Base-by-base conservation (phyloP, 1,140 invertebrate species). In the Neodiprion virginianus region DNA sequence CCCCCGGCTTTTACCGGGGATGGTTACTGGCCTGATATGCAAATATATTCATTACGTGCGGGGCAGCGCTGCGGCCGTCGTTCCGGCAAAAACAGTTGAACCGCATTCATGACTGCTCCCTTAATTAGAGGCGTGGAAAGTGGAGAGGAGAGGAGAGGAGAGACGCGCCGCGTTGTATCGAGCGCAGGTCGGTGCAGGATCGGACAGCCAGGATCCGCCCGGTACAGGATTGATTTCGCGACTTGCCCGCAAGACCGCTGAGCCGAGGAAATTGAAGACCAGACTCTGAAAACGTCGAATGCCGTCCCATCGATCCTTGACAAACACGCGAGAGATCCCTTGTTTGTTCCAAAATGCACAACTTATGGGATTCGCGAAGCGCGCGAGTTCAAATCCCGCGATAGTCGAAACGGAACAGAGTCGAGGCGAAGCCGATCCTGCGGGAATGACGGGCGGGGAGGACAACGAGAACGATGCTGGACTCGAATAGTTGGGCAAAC, bases 21-120 rank as follows among this genome's bases (percentile, higher is more conserved):
- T 47, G 67, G 67, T 69, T 10, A 69, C 40, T 21, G 67, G 17
- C 11, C 17, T 21, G 67, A 69, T 69, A 69, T 69, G 67, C 67
- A 69, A 69, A 69, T 69, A 69, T 69, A 69, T 69, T 69, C 67
- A 69, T 69, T 69, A 69, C 67, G 67, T 8, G 53, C 53, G n/a
- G 53, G 11, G 53, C n/a, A 61, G 4, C 14, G 40, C 67, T 23
- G 67, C 28, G 21, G 21, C 67, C 40, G 40, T 69, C 12, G 40
- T 11, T 21, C 14, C 11, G 67, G 21, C 67, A 69, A 69, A 69
- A 69, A 69, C 67, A 21, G 67, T 21, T 69, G 21, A 69, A 47
- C 67, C 67, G 40, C 40, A 69, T 47, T 61, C 53, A 61, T 61
- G 53, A 61, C 53, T 61, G 53, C 53, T 61, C 53, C 53, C 53